Base-by-base conservation (phyloP, 2,888 invertebrate species). In the Drosophila differens region DNA sequence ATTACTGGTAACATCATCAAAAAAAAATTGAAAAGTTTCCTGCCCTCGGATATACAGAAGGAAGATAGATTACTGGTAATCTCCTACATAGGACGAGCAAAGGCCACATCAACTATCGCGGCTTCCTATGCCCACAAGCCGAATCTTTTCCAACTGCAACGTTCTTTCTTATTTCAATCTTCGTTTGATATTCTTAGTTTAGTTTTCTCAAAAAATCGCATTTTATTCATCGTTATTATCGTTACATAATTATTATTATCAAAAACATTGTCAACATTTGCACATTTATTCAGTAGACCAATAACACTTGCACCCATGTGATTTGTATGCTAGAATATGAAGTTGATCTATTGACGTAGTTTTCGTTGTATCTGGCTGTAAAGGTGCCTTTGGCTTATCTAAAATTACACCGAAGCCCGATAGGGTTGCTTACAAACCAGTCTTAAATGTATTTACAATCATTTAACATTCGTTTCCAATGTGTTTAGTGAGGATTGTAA, bases 171-270 rank as follows among this genome's bases (percentile, higher is more conserved):
- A 47, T 1, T 16, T 16, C 2, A 16, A 25, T 47, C 4, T 47
- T 16, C 7, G 22, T 25, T 25, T 22, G 16, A 47, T 47, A 30
- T 35, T n/a, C 39, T 64, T 4, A 22, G 33, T 49, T 67, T 64
- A 12, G 69, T 35, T 71, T 77, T 65, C 81, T 80, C 86, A 78
- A 89, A 81, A 88, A 83, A 78, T 89, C 70, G 75, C 62, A 71
- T 69, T 84, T 84, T 84, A 83, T 89, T 89, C 72, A 81, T 81
- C 54, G 60, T 58, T 77, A 81, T 74, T 78, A 76, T 72, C 74
- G 68, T 78, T 69, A 63, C 70, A 73, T 81, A 85, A 70, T 58
- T 85, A 88, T 85, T 70, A 81, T 74, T 72, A 85, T 83, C 78
- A 83, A 83, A 80, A 78, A 65, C 57, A 74, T 64, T 57, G 69